Evolutionary conservation across 2,113 vertebrate species (phyloP), one percentile per base, ranked within the genome.

Genomic region (Spea multiplicata): DNA sequence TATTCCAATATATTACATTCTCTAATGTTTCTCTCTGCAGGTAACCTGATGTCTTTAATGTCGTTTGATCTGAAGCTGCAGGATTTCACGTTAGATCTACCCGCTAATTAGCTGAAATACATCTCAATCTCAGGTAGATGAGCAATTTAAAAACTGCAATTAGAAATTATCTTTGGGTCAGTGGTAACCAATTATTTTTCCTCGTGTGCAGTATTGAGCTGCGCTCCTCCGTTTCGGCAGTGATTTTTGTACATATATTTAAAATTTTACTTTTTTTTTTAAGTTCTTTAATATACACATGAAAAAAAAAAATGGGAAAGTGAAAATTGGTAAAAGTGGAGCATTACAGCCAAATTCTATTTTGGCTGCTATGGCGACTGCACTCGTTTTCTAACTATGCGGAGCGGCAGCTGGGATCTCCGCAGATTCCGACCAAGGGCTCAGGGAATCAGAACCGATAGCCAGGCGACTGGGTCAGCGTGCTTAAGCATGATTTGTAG

Each of bases 91-190:
- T 55, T 13, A 14, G 30, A 78, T 65, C 48, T 72, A 78, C 53
- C 69, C 16, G 69, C 68, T 72, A 71, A 78, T 78, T 78, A 72
- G 48, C 30, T 10, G 4, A 65, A 72, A 78, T 78, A 52, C 59
- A 77, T 68, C 76, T 78, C 50, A 53, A 45, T 44, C 52, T 55
- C 61, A 78, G 69, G 59, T 72, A 16, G 10, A 55, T 64, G 47
- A 53, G 76, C 57, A 72, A 78, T 78, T 72, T 72, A 71, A 17
- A 30, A 61, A 72, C 57, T 49, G 53, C 53, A 70, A 70, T 77
- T 77, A 77, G 45, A 70, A 59, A 77, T 77, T 77, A 77, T 70
- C 16, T 71, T 75, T 66, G 76, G 76, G 76, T 72, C 76, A 78
- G 76, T 46, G 30, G 61, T 66, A 69, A n/a, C 69, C 45, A 48